phyloP scores from a whole-genome alignment of 2,888 invertebrate genomes.

The Zaprionus bogoriensis region DNA sequence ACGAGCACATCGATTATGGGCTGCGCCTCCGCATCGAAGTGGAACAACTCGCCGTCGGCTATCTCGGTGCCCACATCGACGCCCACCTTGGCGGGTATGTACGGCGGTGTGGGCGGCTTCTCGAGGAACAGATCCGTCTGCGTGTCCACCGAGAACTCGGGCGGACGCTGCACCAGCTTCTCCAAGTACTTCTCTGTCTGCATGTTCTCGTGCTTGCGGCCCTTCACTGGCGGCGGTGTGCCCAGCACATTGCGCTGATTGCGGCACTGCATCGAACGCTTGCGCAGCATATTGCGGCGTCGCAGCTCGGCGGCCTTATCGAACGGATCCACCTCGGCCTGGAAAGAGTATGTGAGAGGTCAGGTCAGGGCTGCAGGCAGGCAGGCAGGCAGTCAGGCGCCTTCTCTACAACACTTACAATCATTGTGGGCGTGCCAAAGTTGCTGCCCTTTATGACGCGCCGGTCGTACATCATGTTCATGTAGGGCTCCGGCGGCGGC shows the following conservation, averaged over 20 bases:
- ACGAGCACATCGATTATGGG: constrained; percentile 94
- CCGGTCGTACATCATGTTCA: constrained; percentile 95
- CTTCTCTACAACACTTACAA: constrained; percentile 73
- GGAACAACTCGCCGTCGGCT: constrained; percentile 95
- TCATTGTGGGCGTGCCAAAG: constrained; percentile 83
- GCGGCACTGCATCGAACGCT: constrained; percentile 85
- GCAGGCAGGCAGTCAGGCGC: too few species aligned
- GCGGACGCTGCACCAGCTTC: constrained; percentile 90
- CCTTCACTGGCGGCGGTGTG: constrained; percentile 86
- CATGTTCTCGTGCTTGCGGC: constrained; percentile 92
- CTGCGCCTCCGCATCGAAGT: constrained; percentile 95
- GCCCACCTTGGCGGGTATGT: constrained; percentile 91
- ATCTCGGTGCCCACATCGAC: constrained; percentile 93
- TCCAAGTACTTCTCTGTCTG: constrained; percentile 96
- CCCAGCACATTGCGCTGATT: constrained; percentile 84
- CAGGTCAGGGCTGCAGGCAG: constrained; percentile 52
- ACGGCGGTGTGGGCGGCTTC: constrained; percentile 90
- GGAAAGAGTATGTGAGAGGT: constrained; percentile 36
- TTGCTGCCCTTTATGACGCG: constrained; percentile 93
- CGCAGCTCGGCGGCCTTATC: constrained; percentile 83
- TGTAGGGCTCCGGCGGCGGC: constrained; percentile 84
- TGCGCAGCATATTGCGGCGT: constrained; percentile 89
- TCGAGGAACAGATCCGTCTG: constrained; percentile 95
- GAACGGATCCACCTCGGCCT: constrained; percentile 83
- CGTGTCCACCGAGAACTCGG: constrained; percentile 90